These are phyloP conservation scores for Chymomyza costata DNA, from an alignment of 1,140 invertebrate species.

Conservation along the genomic window DNA sequence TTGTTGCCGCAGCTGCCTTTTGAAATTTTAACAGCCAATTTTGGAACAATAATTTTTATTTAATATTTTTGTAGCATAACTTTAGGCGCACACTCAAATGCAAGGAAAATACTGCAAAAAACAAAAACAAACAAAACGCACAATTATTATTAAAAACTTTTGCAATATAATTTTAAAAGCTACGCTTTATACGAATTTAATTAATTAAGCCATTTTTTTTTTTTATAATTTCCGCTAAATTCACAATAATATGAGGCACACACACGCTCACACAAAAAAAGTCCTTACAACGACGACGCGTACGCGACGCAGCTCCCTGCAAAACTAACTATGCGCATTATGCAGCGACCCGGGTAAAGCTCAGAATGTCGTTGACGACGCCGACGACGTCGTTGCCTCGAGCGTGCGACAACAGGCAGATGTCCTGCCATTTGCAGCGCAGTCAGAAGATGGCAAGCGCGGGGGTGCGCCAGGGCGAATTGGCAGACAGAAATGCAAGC, in stretches of 20 bases:
- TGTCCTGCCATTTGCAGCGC: conserved; percentile 1
- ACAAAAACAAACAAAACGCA: conserved; percentile 15
- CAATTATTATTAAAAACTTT: neutral
- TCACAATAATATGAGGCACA: neutral
- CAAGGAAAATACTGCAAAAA: conserved; percentile 64
- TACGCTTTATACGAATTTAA: conserved; percentile 3
- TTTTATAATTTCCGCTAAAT: neutral
- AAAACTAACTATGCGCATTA: conserved; percentile 73
- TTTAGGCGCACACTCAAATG: conserved; percentile 43
- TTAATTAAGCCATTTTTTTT: conserved; percentile 1
- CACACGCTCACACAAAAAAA: conserved; percentile 1
- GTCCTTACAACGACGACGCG: conserved; percentile 40
- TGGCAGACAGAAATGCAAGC: conserved; percentile 32
- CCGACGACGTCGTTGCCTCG: conserved; percentile 5
- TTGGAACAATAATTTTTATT: conserved; percentile 21
- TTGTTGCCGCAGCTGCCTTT: conserved; percentile 21
- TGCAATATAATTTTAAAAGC: neutral
- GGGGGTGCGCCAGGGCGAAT: conserved; percentile 13
- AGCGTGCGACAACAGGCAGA: conserved; percentile 3
- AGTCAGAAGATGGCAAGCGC: neutral
- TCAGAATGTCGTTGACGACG: conserved; percentile 24
- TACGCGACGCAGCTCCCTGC: conserved; percentile 62
- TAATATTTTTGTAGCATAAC: conserved; percentile 62
- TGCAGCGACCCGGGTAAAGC: conserved; percentile 72
- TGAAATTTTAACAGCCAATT: conserved; percentile 30